Conservation (phyloP, 2,888 invertebrate species). For the Pilophorus perplexus region DNA sequence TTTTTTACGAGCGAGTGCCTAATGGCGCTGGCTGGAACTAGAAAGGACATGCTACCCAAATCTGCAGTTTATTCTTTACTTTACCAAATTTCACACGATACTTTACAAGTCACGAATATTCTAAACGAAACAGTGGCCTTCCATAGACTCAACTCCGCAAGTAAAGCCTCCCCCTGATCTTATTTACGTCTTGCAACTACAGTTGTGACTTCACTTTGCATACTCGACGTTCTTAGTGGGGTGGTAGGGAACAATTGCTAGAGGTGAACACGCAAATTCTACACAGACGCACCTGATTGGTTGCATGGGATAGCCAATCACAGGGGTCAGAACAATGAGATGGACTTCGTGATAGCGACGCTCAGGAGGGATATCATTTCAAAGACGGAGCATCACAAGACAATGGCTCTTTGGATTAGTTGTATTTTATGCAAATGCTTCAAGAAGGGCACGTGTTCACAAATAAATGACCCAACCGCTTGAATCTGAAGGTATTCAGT, state of each 20-base stretch:
- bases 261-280: constrained; percentile 12
- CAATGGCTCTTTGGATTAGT: constrained; percentile 36
- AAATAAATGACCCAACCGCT: constrained; percentile 33
- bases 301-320: constrained; percentile 28
- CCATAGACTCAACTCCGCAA: no score
- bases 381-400: constrained; percentile 30
- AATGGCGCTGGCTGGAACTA: no score
- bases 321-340: constrained; percentile 34
- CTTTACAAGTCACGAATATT: no score
- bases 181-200: no score
- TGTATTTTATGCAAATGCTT: constrained; percentile 39
- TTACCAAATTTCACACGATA: no score
- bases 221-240: no score
- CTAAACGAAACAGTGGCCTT: no score
- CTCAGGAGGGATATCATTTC: constrained; percentile 29
- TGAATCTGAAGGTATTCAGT: constrained; percentile 39
- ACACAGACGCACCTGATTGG: constrained; percentile 35
- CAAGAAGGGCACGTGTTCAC: constrained; percentile 37
- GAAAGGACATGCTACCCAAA: no score
- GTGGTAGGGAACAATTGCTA: constrained; percentile 1
- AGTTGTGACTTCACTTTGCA: no score
- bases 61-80: no score
- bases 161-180: no score
- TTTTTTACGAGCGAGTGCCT: no score
- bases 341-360: constrained; percentile 36